Base-by-base conservation (phyloP, 1,140 invertebrate genomes). In the Mizuhopecten yessoensis region DNA sequence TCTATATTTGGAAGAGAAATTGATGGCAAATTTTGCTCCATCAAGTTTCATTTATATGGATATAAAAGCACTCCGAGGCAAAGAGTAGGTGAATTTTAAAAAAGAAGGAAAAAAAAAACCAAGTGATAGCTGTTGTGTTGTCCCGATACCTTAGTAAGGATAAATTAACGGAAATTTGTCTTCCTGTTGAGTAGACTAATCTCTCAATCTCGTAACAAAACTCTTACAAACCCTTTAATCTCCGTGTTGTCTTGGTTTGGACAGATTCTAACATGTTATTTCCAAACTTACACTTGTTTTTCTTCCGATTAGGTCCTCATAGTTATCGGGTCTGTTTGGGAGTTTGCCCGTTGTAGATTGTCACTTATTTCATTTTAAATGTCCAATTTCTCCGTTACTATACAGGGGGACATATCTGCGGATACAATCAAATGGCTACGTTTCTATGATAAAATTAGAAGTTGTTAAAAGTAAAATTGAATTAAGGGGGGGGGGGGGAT, bases 181-280 rank as follows among this genome's bases (percentile, higher is more conserved):
- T 75, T 75, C 57, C 57, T 75, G 57, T 75, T 29, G n/a, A 29
- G n/a, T n/a, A 75, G 1, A 75, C 23, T 75, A 29, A 75, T 75
- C 57, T n/a, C 5, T 1, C 57, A 75, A 75, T 75, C 23, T 75
- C 0, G 57, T 29, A 29, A 45, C 42, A 45, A 45, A 45, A 45
- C 42, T 45, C 42, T 45, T 17, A 75, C 57, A 75, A 75, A 75
- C n/a, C 57, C 57, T 29, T n/a, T 75, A 75, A 75, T 75, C 57
- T 75, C 23, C 0, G 57, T 75, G 57, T 75, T 75, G 1, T 23
- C 11, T 1, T 29, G n/a, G 57, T 75, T 75, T 75, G 57, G 57
- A 75, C 57, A 75, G 57, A 75, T 75, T 75, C 57, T 75, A 75
- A 75, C 57, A 75, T 75, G 57, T 75, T 75, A n/a, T 29, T 75